phyloP scores from a whole-genome alignment of 2,888 invertebrate species.

The Exocentrus adspersus region DNA sequence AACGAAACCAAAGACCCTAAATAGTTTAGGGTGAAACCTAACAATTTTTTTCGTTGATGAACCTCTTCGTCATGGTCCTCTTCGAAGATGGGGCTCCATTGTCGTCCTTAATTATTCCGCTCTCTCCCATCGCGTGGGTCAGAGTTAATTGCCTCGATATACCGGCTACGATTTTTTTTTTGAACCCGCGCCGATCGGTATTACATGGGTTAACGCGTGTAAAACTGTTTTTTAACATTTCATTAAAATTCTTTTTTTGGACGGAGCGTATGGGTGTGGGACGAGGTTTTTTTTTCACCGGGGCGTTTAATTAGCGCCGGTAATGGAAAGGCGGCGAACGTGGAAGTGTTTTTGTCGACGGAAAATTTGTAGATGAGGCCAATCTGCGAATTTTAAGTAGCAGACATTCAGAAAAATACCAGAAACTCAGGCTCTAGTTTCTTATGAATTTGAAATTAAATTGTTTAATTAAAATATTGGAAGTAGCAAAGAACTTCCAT shows the following conservation, averaged over 20 bases:
- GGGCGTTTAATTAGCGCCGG: neutral
- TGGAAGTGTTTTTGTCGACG: too few relatives aligned
- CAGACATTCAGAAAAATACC: too few relatives aligned
- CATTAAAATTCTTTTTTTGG: neutral
- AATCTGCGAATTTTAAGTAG: too few relatives aligned
- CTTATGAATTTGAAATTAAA: too few relatives aligned
- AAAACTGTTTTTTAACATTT: neutral
- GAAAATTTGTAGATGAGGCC: too few relatives aligned
- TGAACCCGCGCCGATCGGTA: neutral
- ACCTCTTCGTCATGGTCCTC: constrained; percentile 46
- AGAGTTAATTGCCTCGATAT: constrained; percentile 11
- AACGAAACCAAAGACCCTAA: too few relatives aligned
- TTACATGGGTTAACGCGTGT: constrained; percentile 1
- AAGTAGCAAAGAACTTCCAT: too few relatives aligned
- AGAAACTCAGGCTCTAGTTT: too few relatives aligned
- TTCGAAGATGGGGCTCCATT: constrained; percentile 31
- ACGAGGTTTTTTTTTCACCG: neutral
- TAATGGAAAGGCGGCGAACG: too few relatives aligned
- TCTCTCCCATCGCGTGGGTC: constrained; percentile 15
- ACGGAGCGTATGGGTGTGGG: neutral
- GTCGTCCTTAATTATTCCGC: constrained; percentile 30
- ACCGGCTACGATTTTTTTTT: neutral
- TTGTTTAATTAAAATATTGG: too few relatives aligned
- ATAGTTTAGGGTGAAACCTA: too few relatives aligned
- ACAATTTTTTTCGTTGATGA: neutral